Conservation (phyloP, 2,888 invertebrate genomes). For the Amphipoea oculea region DNA sequence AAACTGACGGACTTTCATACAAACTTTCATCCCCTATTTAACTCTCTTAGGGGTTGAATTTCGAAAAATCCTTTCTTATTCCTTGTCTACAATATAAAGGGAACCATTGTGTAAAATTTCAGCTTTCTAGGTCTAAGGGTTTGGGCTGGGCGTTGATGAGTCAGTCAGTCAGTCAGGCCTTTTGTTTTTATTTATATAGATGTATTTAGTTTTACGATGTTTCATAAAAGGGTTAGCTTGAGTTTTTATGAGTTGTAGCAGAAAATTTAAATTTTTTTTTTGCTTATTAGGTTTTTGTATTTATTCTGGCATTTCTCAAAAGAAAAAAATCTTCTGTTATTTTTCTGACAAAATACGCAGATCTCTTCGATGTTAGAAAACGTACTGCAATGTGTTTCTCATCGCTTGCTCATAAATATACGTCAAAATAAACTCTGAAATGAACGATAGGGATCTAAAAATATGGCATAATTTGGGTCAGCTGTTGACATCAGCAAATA, state of each 20-base stretch:
- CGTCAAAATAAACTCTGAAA: neutral
- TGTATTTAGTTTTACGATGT: neutral
- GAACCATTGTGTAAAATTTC: too few relatives aligned
- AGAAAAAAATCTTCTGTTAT: too few relatives aligned
- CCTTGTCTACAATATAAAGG: too few relatives aligned
- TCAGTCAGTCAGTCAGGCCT: too few relatives aligned
- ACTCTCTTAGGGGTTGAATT: too few relatives aligned
- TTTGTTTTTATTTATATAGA: too few relatives aligned
- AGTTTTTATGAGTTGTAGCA: neutral
- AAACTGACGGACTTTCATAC: too few relatives aligned
- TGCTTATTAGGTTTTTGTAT: fast-evolving
- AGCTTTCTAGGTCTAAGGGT: too few relatives aligned
- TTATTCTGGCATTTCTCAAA: neutral
- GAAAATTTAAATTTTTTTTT: neutral
- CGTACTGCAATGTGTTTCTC: conserved; percentile 1
- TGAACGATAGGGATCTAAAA: conserved; percentile 28
- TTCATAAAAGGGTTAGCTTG: neutral
- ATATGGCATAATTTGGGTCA: conserved; percentile 34
- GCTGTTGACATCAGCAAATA: conserved; percentile 13
- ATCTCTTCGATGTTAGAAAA: conserved; percentile 6
- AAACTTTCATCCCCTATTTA: too few relatives aligned
- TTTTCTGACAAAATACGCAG: conserved; percentile 5
- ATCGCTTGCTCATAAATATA: neutral
- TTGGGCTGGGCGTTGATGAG: too few relatives aligned
- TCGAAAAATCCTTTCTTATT: too few relatives aligned